Evolutionary conservation across 1,140 invertebrate species (phyloP), one percentile per base, ranked within the genome.

Genomic region (Trichonephila inaurata): DNA sequence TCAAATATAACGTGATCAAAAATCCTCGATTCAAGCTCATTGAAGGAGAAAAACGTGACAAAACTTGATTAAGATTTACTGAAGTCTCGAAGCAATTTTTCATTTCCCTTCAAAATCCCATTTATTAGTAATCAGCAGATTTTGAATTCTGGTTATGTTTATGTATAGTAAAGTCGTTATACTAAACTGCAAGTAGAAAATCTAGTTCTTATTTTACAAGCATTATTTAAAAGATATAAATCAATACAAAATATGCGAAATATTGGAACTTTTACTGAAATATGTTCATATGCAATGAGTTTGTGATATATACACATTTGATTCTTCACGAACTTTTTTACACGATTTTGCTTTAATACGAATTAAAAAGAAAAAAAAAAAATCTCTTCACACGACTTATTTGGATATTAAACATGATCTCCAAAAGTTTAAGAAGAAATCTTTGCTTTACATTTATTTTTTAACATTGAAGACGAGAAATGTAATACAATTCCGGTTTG

Each of bases 31-130:
- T 18, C 16, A 28, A 19, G 16, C 18, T 14, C 33, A 19, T 19
- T 33, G 72, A 77, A 77, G 18, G 72, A 40, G 72, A 77, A 40
- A 77, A 77, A 77, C 72, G 72, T 77, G 72, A 77, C 72, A 77
- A 33, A 77, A 24, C 28, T 77, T 77, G 72, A 77, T 77, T 77
- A 77, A 77, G 72, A 28, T 7, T 77, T 18, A 18, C 72, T 33
- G 14, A 77, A 33, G 33, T 77, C 33, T 77, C 33, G 28, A 33
- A 64, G 72, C 28, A 28, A 69, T 24, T 28, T 77, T 77, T 77
- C 28, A 18, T 19, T 77, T 18, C 72, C 16, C 18, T 40, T 40
- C 1, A 19, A 77, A 77, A 33, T 77, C 33, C 33, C 28, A 77
- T 77, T 28, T 24, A 77, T 77, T 77, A 33, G 28, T 40, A 77